Base-by-base conservation (phyloP, 2,888 invertebrate species). In the Axea sp. region DNA sequence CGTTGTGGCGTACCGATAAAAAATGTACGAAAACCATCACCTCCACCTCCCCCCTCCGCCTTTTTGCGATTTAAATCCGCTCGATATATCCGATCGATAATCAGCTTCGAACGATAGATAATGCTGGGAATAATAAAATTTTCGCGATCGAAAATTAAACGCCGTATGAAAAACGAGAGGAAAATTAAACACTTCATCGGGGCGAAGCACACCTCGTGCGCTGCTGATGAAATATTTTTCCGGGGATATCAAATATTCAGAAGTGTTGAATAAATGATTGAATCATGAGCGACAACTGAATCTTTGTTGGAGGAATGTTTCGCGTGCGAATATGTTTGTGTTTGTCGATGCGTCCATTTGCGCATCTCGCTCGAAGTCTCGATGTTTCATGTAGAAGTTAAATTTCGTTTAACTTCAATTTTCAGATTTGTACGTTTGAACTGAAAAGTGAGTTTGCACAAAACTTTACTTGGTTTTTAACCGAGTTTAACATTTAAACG, bases 401-500 rank as follows among this genome's bases (percentile, higher is more conserved):
- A 60, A 60, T 60, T 60, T 47, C 60, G 19, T 60, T 60, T 37
- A 60, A 47, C 47, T 60, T 60, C 47, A 47, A 60, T 60, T 60
- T 60, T 47, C 37, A 47, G 60, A 60, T 60, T 47, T 47, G 60
- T 47, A 37, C 60, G 47, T 47, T 47, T 47, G 22, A 60, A 47
- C 24, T 60, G 47, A 19, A 60, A 47, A 47, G 19, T 60, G 37
- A 60, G 37, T 60, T 60, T 60, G 24, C 37, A 26, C 8, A 60
- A 60, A 60, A 60, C 37, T 37, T 60, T n/a, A 12, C 22, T 11
- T 45, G 26, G 35, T 24, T 45, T 59, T 59, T 59, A 59, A 59
- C 45, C 35, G 12, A 33, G 35, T 59, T 59, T 59, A 43, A 43
- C 35, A 26, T 59, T 35, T 12, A 59, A 43, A 59, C 41, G 7